Evolutionary conservation across 2,797 vertebrate genomes (phyloP), one percentile per base, ranked within the genome.

Genomic region (Vultur gryphus): DNA sequence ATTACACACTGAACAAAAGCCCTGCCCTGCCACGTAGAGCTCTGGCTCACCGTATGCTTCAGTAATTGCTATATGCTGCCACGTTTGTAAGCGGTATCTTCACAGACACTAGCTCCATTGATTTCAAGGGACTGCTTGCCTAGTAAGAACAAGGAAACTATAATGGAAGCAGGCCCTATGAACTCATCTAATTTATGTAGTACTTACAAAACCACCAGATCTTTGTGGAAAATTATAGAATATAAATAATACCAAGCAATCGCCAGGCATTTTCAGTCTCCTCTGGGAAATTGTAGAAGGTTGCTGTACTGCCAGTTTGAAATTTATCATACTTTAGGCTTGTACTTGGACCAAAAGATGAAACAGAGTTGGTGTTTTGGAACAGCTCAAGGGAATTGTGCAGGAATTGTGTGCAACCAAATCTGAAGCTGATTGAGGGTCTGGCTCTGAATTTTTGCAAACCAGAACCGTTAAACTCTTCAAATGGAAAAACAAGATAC

Each of bases 201-300:
- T 75, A 33, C 71, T 92, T 90, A 67, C 23, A 95, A 83, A 95
- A 25, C 33, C 84, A 80, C 84, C 79, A 26, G 31, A 57, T 90
- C 81, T 95, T 64, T 61, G 49, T 78, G 94, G 87, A 80, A 93
- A 87, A 65, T 71, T 92, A 18, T 59, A 81, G 75, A 87, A 44
- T 87, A 89, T 91, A 91, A 97, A 65, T 92, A 87, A 90, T 25
- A 75, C 20, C 80, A 85, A 93, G 69, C 39, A 93, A 83, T 62
- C 78, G 49, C 44, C 65, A 86, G 43, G 35, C n/a, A 52, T 93
- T 87, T 81, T 69, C 8, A n/a, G 28, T 59, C 69, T 89, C 90
- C 72, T 89, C 39, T 52, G 72, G 79, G 82, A 91, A 89, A 78
- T 4, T 39, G 28, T 66, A 48, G 78, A 87, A 95, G 77, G 29